phyloP scores from a whole-genome alignment of 2,888 invertebrate species.

The Stomorhina lunata region DNA sequence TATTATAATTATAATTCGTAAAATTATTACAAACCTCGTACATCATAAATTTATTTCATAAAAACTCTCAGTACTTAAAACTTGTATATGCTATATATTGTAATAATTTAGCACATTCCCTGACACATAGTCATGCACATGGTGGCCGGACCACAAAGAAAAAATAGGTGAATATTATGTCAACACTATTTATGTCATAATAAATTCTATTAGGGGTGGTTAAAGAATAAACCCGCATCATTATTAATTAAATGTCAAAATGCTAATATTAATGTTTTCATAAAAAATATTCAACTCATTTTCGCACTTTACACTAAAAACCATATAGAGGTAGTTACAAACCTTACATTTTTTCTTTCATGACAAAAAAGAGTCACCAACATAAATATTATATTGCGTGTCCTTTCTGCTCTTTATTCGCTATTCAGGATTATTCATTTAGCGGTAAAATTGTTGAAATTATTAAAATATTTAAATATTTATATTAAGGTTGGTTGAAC shows the following conservation, averaged over 20 bases:
- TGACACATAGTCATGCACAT: not conserved
- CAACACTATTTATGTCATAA: constrained; percentile 16
- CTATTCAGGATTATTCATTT: not conserved
- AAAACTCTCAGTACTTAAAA: not conserved
- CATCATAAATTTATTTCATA: not conserved
- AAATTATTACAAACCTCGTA: too few relatives aligned
- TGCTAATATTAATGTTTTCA: constrained; percentile 10
- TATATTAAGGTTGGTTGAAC: constrained; percentile 29
- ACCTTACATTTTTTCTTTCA: constrained; percentile 1
- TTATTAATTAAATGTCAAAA: constrained; percentile 57
- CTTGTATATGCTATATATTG: not conserved
- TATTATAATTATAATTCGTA: too few relatives aligned
- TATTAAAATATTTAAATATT: not conserved
- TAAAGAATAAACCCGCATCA: constrained; percentile 16
- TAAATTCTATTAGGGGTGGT: not conserved
- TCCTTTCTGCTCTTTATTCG: constrained; percentile 5
- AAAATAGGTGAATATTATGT: constrained; percentile 26
- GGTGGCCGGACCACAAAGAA: not conserved
- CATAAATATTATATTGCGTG: constrained; percentile 45
- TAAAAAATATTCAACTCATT: not conserved
- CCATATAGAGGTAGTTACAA: not conserved
- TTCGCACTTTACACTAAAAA: not conserved
- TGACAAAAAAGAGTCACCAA: constrained; percentile 30
- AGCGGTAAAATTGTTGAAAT: not conserved
- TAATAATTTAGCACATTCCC: not conserved